Evolutionary conservation across 1,140 invertebrate genomes (phyloP).

Genomic region (Monomorium pharaonis): DNA sequence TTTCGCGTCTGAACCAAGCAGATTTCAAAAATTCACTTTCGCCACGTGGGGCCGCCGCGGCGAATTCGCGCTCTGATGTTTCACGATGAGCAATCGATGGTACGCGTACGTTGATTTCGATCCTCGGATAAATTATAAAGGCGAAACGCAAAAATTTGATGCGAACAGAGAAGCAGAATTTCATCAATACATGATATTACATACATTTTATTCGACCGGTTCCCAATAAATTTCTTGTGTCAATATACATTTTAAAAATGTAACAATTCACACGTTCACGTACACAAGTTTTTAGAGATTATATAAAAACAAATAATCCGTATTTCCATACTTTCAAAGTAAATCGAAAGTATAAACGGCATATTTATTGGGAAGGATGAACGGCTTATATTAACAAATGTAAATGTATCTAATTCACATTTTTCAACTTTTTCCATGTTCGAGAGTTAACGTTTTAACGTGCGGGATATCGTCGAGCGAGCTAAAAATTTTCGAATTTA

Average conservation of each 20-base stretch:
- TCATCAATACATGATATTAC: neutral
- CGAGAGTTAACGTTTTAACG: neutral
- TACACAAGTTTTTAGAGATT: neutral
- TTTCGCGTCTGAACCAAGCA: conserved; percentile 46
- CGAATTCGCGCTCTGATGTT: conserved; percentile 48
- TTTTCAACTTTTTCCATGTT: neutral
- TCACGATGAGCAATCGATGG: neutral
- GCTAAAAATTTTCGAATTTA: conserved; percentile 49
- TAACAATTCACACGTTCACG: neutral
- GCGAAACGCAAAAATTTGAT: neutral
- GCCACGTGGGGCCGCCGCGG: conserved; percentile 8
- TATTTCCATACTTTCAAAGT: neutral
- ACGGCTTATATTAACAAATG: conserved; percentile 1
- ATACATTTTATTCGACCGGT: neutral
- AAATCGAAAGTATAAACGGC: neutral
- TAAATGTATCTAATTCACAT: conserved; percentile 29
- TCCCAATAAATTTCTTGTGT: neutral
- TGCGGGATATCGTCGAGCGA: neutral
- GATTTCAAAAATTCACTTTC: conserved; percentile 72
- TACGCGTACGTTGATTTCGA: neutral
- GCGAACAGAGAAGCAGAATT: neutral
- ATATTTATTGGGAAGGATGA: neutral
- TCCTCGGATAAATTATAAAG: neutral
- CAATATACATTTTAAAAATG: neutral
- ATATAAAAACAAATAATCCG: neutral